These are phyloP conservation scores for Cyprinodon tularosa DNA, from an alignment of 2,113 vertebrate genomes.

Conservation along the genomic window DNA sequence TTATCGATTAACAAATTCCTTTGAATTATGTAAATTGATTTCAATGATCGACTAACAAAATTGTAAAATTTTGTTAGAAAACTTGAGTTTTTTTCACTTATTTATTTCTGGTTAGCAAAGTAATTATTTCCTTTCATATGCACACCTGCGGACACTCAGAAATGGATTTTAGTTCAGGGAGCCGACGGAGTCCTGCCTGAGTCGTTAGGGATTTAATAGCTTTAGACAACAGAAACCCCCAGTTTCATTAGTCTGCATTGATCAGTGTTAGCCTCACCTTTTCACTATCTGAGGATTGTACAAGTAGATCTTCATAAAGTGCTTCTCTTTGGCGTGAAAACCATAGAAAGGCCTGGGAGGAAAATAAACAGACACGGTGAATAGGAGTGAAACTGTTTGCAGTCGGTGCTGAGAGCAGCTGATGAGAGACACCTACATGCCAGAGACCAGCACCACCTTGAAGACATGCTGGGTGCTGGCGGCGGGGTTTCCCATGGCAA, in stretches of 20 bases:
- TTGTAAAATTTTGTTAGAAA: too few relatives aligned
- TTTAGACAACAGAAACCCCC: conserved; percentile 12
- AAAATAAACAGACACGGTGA: not conserved
- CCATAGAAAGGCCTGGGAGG: conserved; percentile 93
- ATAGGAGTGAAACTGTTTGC: not conserved
- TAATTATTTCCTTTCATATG: too few relatives aligned
- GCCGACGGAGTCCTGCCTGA: conserved; percentile 11
- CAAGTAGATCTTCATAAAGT: conserved; percentile 98
- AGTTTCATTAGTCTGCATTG: conserved; percentile 15
- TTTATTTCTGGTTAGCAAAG: too few relatives aligned
- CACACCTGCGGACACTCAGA: conserved; percentile 14
- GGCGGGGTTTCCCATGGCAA: conserved; percentile 93
- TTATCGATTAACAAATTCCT: too few relatives aligned
- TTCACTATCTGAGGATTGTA: conserved; percentile 98
- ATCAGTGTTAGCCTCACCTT: conserved; percentile 81
- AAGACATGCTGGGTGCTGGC: conserved; percentile 91
- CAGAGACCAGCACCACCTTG: conserved; percentile 94
- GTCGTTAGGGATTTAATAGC: conserved; percentile 9
- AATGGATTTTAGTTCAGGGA: conserved; percentile 51
- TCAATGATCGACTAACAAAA: too few relatives aligned
- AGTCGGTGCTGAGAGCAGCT: not conserved
- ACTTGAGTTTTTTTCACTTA: too few relatives aligned
- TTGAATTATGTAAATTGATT: too few relatives aligned
- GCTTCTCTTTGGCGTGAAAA: conserved; percentile 93
- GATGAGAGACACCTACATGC: conserved; percentile 87